phyloP scores from a whole-genome alignment of 1,140 invertebrate species.

The Hyles euphorbiae region DNA sequence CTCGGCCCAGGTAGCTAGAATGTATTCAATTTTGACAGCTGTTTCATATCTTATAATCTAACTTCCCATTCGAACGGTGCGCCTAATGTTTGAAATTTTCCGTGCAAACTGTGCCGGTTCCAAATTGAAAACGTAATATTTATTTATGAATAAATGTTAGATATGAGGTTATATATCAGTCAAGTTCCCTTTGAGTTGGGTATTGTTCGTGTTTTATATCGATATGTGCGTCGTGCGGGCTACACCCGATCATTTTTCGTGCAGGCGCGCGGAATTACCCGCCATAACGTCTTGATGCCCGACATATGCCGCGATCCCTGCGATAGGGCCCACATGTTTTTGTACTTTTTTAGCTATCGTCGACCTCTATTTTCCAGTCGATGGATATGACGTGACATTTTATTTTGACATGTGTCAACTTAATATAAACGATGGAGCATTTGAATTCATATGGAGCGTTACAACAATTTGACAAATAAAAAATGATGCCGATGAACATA shows the following conservation, averaged over 20 bases:
- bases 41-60: too few relatives aligned
- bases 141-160: too few relatives aligned
- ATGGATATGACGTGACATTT: slow-evolving; percentile 24
- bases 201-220: slow-evolving; percentile 2
- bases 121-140: too few relatives aligned
- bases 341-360: slow-evolving; percentile 47
- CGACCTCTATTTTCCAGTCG: slow-evolving; percentile 15
- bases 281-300: slow-evolving; percentile 63
- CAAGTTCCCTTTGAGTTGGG: neutral
- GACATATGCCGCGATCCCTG: slow-evolving; percentile 51
- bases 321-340: slow-evolving; percentile 52
- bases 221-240: neutral
- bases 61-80: too few relatives aligned
- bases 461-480: neutral
- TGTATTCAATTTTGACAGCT: slow-evolving; percentile 2
- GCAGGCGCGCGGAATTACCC: slow-evolving; percentile 53
- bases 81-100: too few relatives aligned
- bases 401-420: slow-evolving; percentile 10
- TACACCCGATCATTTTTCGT: slow-evolving; percentile 48
- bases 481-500: too few relatives aligned
- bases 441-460: neutral
- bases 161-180: neutral
- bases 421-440: neutral
- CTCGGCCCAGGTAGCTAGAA: slow-evolving; percentile 16
- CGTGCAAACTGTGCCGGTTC: too few relatives aligned